phyloP scores from a whole-genome alignment of 2,113 vertebrate species.

The Baryphthengus martii region DNA sequence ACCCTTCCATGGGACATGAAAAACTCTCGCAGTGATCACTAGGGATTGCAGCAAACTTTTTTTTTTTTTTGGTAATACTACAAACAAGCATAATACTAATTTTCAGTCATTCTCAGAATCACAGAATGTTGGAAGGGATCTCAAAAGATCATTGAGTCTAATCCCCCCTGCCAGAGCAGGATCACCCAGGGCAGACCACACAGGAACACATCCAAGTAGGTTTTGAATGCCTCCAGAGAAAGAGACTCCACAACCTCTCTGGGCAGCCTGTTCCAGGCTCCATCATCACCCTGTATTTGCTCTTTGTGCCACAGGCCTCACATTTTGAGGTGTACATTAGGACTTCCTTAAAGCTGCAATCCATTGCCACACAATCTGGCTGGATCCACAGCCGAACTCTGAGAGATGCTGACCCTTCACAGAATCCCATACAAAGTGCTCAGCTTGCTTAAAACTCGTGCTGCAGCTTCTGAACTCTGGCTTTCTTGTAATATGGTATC shows the following conservation, averaged over 20 bases:
- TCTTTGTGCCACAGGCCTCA: not conserved
- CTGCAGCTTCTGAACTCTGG: not conserved
- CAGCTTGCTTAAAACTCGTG: not conserved
- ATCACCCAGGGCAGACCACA: no score
- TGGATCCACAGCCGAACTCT: not conserved
- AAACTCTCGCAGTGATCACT: not conserved
- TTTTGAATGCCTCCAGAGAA: no score
- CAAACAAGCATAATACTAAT: not conserved
- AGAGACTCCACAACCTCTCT: no score
- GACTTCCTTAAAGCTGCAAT: not conserved
- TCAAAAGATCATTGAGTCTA: no score
- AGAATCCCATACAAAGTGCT: not conserved
- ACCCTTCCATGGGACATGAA: not conserved
- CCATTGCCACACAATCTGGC: not conserved
- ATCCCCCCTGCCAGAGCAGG: no score
- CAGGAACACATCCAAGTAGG: no score
- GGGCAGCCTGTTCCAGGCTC: no score
- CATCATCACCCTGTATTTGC: no score
- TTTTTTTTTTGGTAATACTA: not conserved
- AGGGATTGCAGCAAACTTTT: not conserved
- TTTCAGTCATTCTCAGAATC: not conserved
- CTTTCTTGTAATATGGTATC: not conserved
- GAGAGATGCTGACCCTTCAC: not conserved
- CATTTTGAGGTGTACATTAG: not conserved
- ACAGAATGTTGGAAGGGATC: no score